A percentile compares a stretch with the other conserved stretches of the same genome.
phyloP scores from a whole-genome alignment of 2,888 invertebrate species.

The Synanthedon andrenaeformis region DNA sequence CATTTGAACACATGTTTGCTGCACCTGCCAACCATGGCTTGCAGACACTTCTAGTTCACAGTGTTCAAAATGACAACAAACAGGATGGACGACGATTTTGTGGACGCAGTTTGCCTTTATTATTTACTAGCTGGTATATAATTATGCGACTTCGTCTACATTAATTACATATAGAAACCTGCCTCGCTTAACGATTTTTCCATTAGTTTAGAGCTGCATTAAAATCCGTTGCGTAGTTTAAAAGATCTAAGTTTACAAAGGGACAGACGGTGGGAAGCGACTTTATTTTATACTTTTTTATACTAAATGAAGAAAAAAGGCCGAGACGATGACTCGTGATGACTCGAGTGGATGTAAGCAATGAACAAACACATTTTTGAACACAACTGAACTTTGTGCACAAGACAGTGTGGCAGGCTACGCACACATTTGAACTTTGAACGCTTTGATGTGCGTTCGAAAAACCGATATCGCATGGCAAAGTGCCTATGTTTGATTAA shows the following conservation, averaged over 20 bases:
- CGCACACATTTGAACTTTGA: neutral
- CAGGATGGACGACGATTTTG: neutral
- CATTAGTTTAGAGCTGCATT: no score
- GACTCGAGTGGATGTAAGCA: no score
- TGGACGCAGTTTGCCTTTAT: neutral
- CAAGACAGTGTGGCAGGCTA: neutral
- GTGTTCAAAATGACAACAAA: neutral
- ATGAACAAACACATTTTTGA: no score
- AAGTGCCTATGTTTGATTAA: slow-evolving; percentile 1
- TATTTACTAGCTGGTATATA: neutral
- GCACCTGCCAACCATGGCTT: neutral
- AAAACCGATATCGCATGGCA: slow-evolving; percentile 1
- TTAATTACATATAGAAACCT: no score
- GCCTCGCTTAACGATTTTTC: no score
- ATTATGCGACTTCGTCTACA: no score
- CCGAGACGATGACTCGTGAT: no score
- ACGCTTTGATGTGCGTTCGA: neutral
- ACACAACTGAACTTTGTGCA: neutral
- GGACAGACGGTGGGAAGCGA: no score
- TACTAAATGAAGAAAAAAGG: no score
- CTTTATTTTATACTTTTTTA: no score
- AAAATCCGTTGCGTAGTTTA: no score
- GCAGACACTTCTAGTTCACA: neutral
- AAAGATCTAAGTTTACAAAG: no score
- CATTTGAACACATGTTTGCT: neutral